phyloP scores from a whole-genome alignment of 30 jellyfish, hydroid and myxozoan genomes.

The Morbakka virulenta region DNA sequence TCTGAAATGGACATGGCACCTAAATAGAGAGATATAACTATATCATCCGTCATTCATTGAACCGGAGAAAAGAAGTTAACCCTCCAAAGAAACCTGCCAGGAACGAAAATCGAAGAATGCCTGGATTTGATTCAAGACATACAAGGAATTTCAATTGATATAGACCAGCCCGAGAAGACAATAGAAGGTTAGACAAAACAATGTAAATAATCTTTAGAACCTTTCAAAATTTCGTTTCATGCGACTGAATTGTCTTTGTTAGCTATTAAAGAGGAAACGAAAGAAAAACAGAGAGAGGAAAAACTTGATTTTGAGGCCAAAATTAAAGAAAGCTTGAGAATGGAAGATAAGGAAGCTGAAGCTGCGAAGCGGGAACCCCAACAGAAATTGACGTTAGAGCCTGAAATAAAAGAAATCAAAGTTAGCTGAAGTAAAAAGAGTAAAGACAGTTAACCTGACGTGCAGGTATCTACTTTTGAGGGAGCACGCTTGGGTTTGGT shows the following conservation, averaged over 20 bases:
- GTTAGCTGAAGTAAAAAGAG: conserved; percentile 22
- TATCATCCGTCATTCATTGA: too few species aligned
- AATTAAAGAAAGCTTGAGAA: conserved; percentile 23
- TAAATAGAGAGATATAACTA: too few species aligned
- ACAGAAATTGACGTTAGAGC: conserved; percentile 27
- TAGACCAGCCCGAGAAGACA: conserved; percentile 1
- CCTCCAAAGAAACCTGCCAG: conserved; percentile 11
- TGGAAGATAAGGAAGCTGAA: conserved; percentile 32
- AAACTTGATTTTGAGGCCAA: too few species aligned
- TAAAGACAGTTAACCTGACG: conserved; percentile 29
- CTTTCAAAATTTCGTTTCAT: conserved; percentile 6
- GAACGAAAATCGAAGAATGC: conserved; percentile 11
- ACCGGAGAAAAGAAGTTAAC: not conserved
- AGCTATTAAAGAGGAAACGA: conserved; percentile 7
- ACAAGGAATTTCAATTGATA: conserved; percentile 32
- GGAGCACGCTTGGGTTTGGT: conserved; percentile 53
- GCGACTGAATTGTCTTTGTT: not conserved
- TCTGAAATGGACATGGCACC: too few species aligned
- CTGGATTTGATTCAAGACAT: conserved; percentile 35
- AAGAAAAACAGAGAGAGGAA: too few species aligned
- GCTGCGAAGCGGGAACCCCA: conserved; percentile 23
- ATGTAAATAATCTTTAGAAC: not conserved
- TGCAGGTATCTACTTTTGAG: conserved; percentile 33
- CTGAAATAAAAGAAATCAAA: conserved; percentile 30
- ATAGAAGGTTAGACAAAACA: conserved; percentile 33